Conservation (phyloP, 2,113 vertebrate species). For the Hassar affinis region DNA sequence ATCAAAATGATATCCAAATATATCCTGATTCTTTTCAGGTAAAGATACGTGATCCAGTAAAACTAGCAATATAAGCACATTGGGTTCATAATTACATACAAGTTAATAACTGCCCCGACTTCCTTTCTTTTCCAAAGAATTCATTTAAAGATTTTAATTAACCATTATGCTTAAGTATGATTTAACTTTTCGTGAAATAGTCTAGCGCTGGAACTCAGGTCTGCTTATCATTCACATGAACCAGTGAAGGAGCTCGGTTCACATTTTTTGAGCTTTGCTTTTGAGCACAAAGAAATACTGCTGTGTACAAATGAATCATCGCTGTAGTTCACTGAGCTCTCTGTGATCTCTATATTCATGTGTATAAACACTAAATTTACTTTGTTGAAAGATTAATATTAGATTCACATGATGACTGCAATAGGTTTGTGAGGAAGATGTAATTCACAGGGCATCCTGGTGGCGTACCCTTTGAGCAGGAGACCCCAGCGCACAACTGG, state of each 20-base stretch:
- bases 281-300: not conserved
- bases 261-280: too few relatives aligned
- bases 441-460: not conserved
- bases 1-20: slow-evolving; percentile 5
- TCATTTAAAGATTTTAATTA: not conserved
- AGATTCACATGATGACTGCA: not conserved
- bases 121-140: not conserved
- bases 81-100: not conserved
- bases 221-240: not conserved
- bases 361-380: too few relatives aligned
- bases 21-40: not conserved
- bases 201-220: not conserved
- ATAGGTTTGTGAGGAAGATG: not conserved
- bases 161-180: not conserved
- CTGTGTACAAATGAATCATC: not conserved
- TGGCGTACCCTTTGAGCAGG: not conserved
- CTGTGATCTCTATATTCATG: not conserved
- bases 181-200: not conserved
- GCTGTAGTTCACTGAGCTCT: not conserved
- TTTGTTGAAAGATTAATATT: not conserved
- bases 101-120: not conserved
- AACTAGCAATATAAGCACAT: not conserved
- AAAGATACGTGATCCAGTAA: not conserved
- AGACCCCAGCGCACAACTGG: not conserved
- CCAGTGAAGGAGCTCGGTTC: not conserved